phyloP scores from a whole-genome alignment of 2,113 vertebrate species.

The Dolichallabes microphthalmus region DNA sequence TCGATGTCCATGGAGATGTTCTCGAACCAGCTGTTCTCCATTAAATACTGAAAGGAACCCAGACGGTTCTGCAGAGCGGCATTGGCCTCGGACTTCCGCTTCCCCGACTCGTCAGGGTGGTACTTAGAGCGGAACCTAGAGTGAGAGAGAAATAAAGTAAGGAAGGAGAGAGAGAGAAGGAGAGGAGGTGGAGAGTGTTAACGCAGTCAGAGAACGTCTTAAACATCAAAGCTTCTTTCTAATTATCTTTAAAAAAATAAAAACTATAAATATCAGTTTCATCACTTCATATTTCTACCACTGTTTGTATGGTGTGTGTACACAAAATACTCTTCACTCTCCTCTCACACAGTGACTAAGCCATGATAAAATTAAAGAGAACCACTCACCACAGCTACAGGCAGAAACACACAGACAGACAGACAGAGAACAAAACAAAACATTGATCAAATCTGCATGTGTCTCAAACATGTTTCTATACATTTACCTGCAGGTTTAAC shows the following conservation, averaged over 20 bases:
- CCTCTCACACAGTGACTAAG: not conserved
- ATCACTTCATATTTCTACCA: slow-evolving; percentile 10
- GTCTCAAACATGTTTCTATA: slow-evolving; percentile 60
- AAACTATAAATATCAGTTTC: not conserved
- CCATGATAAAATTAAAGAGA: not conserved
- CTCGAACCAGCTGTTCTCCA: slow-evolving; percentile 85
- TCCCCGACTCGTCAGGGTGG: slow-evolving; percentile 86
- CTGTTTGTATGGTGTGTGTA: not conserved
- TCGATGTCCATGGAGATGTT: slow-evolving; percentile 85
- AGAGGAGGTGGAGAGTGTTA: not conserved
- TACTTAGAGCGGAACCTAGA: slow-evolving; percentile 91
- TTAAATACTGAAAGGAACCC: slow-evolving; percentile 80
- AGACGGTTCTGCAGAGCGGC: slow-evolving; percentile 81
- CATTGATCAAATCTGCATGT: slow-evolving; percentile 8
- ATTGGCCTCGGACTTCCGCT: slow-evolving; percentile 79
- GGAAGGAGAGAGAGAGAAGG: slow-evolving; percentile 1
- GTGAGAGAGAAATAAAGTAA: not conserved
- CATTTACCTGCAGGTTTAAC: slow-evolving; percentile 76
- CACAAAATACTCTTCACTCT: not conserved
- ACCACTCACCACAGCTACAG: slow-evolving; percentile 18
- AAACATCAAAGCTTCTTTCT: not conserved
- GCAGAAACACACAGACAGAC: not conserved
- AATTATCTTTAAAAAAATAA: not conserved
- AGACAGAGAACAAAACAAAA: not conserved
- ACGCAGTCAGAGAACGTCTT: not conserved